These are phyloP conservation scores for Idris sp. DNA, from an alignment of 1,140 invertebrate species.

Conservation along the genomic window DNA sequence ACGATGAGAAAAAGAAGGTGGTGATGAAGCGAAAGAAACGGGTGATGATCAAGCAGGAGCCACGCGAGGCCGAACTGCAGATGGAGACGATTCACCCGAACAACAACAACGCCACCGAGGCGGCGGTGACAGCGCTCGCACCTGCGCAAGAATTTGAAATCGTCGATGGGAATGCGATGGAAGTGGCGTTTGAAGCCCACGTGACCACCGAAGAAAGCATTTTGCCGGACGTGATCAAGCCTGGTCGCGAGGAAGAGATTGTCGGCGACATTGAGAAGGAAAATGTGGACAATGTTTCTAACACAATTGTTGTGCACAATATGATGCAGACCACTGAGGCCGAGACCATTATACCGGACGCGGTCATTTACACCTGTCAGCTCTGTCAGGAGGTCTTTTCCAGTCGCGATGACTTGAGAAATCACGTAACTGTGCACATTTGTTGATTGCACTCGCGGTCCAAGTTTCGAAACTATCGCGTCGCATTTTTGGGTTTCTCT, in stretches of 20 bases:
- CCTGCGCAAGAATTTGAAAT: conserved; percentile 56
- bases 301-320: conserved; percentile 65
- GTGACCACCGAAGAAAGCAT: conserved; percentile 71
- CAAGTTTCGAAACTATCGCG: too few relatives aligned
- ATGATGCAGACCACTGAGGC: conserved; percentile 68
- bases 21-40: conserved; percentile 63
- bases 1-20: conserved; percentile 32
- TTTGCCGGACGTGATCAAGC: conserved; percentile 67
- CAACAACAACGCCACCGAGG: conserved; percentile 60
- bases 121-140: background rate
- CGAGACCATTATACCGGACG: conserved; percentile 79
- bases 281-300: conserved; percentile 70
- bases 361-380: conserved; percentile 83
- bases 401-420: conserved; percentile 84
- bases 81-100: conserved; percentile 56
- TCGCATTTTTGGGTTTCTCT: too few relatives aligned
- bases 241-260: conserved; percentile 61
- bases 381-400: conserved; percentile 88
- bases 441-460: conserved; percentile 76
- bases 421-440: conserved; percentile 89
- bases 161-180: conserved; percentile 70
- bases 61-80: conserved; percentile 39
- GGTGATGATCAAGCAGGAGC: conserved; percentile 66
- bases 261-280: conserved; percentile 40
- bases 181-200: conserved; percentile 72